Conservation (phyloP, 30 jellyfish, hydroid and myxozoan species). For the Euphysa ruthae region DNA sequence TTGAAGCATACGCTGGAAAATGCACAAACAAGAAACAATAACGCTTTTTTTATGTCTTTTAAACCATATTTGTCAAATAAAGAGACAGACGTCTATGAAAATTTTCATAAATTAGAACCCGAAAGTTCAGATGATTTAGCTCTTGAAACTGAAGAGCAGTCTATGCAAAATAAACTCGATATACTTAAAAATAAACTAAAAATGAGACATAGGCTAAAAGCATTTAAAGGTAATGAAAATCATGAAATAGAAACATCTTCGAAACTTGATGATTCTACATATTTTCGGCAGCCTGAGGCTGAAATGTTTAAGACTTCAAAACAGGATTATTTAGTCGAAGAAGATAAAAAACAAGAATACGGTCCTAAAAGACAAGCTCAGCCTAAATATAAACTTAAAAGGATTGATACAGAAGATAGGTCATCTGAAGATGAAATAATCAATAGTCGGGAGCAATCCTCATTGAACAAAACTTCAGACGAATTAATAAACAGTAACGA, state of each 20-base stretch:
- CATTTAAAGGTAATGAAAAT: not conserved
- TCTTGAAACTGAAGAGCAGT: not conserved
- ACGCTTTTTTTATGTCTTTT: not conserved
- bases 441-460: not conserved
- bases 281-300: not conserved
- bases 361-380: not conserved
- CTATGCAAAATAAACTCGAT: not conserved
- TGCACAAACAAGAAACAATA: not conserved
- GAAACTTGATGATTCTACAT: not conserved
- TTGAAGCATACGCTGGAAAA: not conserved
- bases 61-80: not conserved
- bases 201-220: not conserved
- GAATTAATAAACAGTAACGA: not conserved
- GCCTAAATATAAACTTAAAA: not conserved
- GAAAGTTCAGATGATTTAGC: not conserved
- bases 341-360: not conserved
- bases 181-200: not conserved
- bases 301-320: constrained; percentile 3
- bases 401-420: not conserved
- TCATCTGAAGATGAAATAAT: not conserved
- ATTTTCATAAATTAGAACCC: not conserved
- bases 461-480: not conserved
- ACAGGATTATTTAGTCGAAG: not conserved
- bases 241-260: not conserved
- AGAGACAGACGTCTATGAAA: not conserved